Evolutionary conservation across 2,113 vertebrate species (phyloP).

Genomic region (Carassius gibelio): DNA sequence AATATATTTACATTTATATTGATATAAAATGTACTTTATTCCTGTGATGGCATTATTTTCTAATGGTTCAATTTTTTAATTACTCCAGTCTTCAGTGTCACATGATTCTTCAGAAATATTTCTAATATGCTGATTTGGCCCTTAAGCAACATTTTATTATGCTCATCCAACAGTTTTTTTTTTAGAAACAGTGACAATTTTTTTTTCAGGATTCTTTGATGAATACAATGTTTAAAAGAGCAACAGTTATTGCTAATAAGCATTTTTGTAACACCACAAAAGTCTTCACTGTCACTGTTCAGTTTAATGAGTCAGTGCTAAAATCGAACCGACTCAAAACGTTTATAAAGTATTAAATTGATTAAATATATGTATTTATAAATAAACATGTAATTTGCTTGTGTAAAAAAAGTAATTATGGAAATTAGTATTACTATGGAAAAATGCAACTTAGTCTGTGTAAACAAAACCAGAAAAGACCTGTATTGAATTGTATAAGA

Average conservation of each 20-base stretch:
- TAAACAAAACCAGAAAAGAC: conserved; percentile 26
- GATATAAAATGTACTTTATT: too few relatives aligned
- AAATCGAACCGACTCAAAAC: not conserved
- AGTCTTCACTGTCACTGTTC: not conserved
- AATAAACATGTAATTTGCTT: not conserved
- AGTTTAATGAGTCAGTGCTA: not conserved
- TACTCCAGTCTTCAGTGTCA: not conserved
- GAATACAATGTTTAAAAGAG: not conserved
- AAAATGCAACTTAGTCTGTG: not conserved
- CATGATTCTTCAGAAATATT: not conserved
- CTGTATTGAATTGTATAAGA: too few relatives aligned
- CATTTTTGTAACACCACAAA: not conserved
- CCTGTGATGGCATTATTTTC: not conserved
- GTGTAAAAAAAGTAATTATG: not conserved
- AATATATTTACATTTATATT: not conserved
- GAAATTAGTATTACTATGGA: not conserved
- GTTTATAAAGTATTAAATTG: not conserved
- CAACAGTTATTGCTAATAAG: not conserved
- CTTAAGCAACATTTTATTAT: too few relatives aligned
- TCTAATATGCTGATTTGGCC: too few relatives aligned
- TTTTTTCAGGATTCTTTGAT: not conserved
- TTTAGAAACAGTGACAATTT: too few relatives aligned
- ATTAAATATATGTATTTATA: not conserved
- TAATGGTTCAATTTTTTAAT: not conserved
- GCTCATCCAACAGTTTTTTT: too few relatives aligned